phyloP scores from a whole-genome alignment of 2,797 vertebrate genomes.

The Gouania willdenowi region DNA sequence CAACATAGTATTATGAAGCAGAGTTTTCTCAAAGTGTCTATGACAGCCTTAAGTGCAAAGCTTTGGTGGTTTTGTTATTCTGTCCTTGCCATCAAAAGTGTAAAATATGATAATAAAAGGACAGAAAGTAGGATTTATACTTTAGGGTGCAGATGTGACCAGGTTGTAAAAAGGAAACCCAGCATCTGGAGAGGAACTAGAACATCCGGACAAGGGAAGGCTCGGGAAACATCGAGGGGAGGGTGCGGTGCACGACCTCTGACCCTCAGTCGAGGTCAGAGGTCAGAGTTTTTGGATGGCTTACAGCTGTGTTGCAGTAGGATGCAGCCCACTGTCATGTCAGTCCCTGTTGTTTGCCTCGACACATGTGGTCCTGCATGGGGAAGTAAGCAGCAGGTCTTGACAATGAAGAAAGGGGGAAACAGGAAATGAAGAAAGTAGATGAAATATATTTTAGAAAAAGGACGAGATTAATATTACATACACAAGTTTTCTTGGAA shows the following conservation, averaged over 20 bases:
- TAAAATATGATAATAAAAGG: no score
- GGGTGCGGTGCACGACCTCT: slow-evolving; percentile 49
- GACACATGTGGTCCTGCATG: slow-evolving; percentile 49
- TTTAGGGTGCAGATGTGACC: neutral
- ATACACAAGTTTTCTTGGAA: no score
- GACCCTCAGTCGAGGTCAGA: slow-evolving; percentile 34
- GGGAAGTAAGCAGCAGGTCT: slow-evolving; percentile 27
- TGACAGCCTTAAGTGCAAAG: no score
- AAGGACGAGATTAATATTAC: no score
- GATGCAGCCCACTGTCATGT: slow-evolving; percentile 25
- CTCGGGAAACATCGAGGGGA: slow-evolving; percentile 17
- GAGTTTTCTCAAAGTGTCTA: no score
- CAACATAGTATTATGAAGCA: neutral
- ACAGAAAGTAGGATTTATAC: no score
- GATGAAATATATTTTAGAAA: neutral
- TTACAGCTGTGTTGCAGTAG: slow-evolving; percentile 50
- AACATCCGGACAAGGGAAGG: slow-evolving; percentile 37
- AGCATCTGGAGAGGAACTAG: slow-evolving; percentile 61
- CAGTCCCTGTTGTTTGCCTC: slow-evolving; percentile 49
- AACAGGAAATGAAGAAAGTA: slow-evolving; percentile 1
- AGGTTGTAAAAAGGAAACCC: slow-evolving; percentile 3
- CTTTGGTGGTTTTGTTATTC: no score
- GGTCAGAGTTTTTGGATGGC: slow-evolving; percentile 44
- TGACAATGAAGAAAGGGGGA: neutral
- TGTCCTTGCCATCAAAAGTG: no score